Evolutionary conservation across 1,140 invertebrate species (phyloP).

Genomic region (Eupristina koningsbergeri): DNA sequence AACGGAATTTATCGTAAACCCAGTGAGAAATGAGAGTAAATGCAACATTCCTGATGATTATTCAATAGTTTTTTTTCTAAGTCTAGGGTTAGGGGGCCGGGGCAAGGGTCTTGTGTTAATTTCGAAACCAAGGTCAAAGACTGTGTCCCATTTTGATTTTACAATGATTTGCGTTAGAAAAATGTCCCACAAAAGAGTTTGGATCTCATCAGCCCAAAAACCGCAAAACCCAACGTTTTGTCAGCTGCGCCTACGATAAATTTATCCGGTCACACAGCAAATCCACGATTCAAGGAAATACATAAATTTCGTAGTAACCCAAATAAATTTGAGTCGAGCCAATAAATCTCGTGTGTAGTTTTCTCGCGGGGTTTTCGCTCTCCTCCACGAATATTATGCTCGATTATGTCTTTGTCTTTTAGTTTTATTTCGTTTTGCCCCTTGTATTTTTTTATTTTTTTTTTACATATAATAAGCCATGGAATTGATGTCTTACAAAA

Average conservation of each 20-base stretch:
- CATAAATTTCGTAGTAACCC: conserved; percentile 32
- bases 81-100: too few relatives aligned
- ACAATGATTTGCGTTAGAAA: too few relatives aligned
- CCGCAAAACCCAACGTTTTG: not conserved
- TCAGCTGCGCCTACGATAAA: conserved; percentile 37
- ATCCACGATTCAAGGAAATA: conserved; percentile 17
- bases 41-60: too few relatives aligned
- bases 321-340: not conserved
- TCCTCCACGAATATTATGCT: not conserved
- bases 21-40: too few relatives aligned
- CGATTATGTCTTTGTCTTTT: not conserved
- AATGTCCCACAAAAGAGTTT: conserved; percentile 51
- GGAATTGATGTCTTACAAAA: not conserved
- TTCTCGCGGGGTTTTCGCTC: conserved; percentile 17
- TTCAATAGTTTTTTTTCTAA: too few relatives aligned
- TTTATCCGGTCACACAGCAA: conserved; percentile 1
- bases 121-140: too few relatives aligned
- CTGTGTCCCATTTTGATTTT: too few relatives aligned
- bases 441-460: not conserved
- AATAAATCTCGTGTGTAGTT: conserved; percentile 30
- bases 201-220: conserved; percentile 31
- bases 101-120: too few relatives aligned
- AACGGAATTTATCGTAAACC: too few relatives aligned
- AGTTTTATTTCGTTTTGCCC: not conserved
- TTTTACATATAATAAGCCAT: not conserved